Base-by-base conservation (phyloP, 2,797 vertebrate genomes). In the Xenentodon cancila region DNA sequence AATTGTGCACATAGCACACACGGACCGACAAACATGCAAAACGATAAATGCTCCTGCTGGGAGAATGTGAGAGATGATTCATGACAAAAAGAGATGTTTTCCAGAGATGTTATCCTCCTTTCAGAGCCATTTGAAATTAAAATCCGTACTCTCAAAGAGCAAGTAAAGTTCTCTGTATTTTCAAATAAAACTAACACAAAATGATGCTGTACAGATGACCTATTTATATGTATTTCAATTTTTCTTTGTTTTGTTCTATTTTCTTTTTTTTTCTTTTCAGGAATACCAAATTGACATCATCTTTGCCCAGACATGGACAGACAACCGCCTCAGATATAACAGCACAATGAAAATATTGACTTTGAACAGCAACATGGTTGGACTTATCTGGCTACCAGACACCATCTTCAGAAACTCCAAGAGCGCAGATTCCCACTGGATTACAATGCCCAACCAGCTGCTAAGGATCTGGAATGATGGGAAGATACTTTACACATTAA, bases 241-340 rank as follows among this genome's bases (percentile, higher is more conserved):
- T n/a, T 16, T 59, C 6, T 48, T 15, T n/a, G 34, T 16, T 40
- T 60, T 16, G 64, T 59, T 30, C 51, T 52, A 9, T 5, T 40
- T 58, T 12, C 5, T 25, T 25, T 25, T 25, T 25, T 25, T 25
- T 25, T 54, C 40, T 85, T 88, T 86, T 44, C 77, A 99, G 97
- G 97, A 99, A 84, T 99, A 99, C 86, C 96, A 98, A 87, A 98
- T 99, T 70, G 97, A 99, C 85, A 97, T 99, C 62, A 98, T 99
- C 90, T 99, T 99, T 73, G 96, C 97, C 64, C 97, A 99, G 89
- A 98, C 97, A 0, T 99, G 97, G 97, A 98, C 93, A n/a, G 97
- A 99, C 88, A 97, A 94, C 65, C 95, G 97, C 1, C 95, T 99
- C 61, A 93, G 95, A 71, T 98, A 97, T 92, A 99, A 99, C 82